Conservation (phyloP, 2,113 vertebrate genomes). For the Gopherus evgoodei region DNA sequence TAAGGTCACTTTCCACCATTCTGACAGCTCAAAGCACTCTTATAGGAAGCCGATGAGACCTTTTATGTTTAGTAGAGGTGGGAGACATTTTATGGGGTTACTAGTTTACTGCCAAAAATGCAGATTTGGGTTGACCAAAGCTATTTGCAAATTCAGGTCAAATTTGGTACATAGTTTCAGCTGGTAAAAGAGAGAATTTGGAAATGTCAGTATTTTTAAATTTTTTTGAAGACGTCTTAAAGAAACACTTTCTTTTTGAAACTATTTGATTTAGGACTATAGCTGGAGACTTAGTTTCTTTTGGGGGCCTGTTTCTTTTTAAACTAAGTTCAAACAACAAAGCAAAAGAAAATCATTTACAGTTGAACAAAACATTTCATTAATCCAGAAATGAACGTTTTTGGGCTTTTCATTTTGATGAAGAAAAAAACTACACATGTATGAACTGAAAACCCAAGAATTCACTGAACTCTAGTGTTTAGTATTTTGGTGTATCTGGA, state of each 20-base stretch:
- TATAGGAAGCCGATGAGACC: not conserved
- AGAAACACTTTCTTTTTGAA: not conserved
- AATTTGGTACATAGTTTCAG: not conserved
- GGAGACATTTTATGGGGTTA: not conserved
- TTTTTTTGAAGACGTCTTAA: not conserved
- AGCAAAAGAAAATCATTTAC: not conserved
- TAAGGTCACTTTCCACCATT: not conserved
- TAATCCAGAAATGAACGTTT: not conserved
- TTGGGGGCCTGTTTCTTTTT: no score
- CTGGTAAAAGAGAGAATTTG: not conserved
- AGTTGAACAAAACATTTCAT: not conserved
- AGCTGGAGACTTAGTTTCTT: not conserved
- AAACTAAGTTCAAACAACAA: not conserved
- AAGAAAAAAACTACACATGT: not conserved
- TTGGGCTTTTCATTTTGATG: not conserved
- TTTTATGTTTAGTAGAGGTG: not conserved
- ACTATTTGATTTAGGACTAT: not conserved
- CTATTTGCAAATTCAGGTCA: not conserved
- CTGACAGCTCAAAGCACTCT: rapidly evolving
- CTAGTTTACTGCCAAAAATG: not conserved
- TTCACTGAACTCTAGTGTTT: not conserved
- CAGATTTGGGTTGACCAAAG: not conserved
- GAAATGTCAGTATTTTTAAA: not conserved
- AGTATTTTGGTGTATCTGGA: rapidly evolving
- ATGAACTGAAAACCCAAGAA: not conserved